Percentiles rank a stretch among this genome's conserved stretches.
Conservation (phyloP, 2,888 invertebrate genomes). For the Geotrupes spiniger region DNA sequence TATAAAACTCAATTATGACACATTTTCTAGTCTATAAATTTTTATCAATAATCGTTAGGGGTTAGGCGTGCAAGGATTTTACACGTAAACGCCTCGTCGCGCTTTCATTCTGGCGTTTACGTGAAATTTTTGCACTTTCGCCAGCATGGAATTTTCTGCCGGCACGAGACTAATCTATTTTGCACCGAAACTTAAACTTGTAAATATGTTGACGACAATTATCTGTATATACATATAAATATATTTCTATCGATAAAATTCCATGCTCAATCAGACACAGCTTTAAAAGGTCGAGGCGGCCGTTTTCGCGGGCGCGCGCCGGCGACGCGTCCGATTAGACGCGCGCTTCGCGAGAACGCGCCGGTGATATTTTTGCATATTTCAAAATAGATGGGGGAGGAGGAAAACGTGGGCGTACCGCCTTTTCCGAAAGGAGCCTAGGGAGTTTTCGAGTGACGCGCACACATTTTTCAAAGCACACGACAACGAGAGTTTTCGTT, state of each 20-base stretch:
- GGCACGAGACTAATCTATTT: too few relatives aligned
- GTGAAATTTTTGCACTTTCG: too few relatives aligned
- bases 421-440: not conserved
- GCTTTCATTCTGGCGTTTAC: too few relatives aligned
- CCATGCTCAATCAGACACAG: slow-evolving; percentile 1
- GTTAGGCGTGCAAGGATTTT: not conserved
- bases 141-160: too few relatives aligned
- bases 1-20: not conserved
- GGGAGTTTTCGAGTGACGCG: not conserved
- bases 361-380: slow-evolving; percentile 3
- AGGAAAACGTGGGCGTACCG: not conserved
- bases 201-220: too few relatives aligned
- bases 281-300: not conserved
- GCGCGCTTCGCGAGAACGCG: too few relatives aligned
- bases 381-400: not conserved
- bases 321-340: not conserved
- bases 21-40: not conserved
- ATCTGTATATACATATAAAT: too few relatives aligned
- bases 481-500: too few relatives aligned
- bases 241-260: too few relatives aligned
- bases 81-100: not conserved
- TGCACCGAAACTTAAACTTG: too few relatives aligned
- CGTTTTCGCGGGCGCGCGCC: not conserved
- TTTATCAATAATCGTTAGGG: not conserved
- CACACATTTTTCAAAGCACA: not conserved